phyloP scores from a whole-genome alignment of 2,797 vertebrate species.

The Melanotaenia boesemani region DNA sequence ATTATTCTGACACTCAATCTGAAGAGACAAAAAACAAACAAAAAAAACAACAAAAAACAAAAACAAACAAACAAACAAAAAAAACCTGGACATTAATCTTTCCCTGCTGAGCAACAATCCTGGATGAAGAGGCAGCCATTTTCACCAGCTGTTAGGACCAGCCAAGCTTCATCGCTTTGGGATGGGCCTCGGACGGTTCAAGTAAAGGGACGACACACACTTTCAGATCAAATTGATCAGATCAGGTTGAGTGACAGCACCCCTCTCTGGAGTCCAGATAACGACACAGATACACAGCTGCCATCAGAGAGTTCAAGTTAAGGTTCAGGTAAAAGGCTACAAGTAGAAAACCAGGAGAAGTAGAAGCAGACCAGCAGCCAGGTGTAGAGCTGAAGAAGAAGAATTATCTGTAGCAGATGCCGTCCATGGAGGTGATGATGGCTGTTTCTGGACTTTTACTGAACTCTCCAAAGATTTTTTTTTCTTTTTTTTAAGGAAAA shows the following conservation, averaged over 20 bases:
- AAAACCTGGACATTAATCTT: background rate
- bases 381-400: conserved; percentile 46
- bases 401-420: background rate
- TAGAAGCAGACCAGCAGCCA: conserved; percentile 53
- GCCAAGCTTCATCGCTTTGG: no score
- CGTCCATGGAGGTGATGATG: background rate
- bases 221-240: conserved; percentile 5
- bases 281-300: conserved; percentile 57
- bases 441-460: background rate
- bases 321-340: conserved; percentile 42
- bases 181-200: background rate
- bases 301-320: conserved; percentile 52
- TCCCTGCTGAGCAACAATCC: background rate
- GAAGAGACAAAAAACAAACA: no score
- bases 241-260: conserved; percentile 25
- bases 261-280: conserved; percentile 50
- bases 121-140: conserved; percentile 51
- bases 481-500: no score
- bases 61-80: no score
- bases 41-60: background rate
- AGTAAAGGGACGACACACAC: conserved; percentile 9
- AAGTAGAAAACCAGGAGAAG: conserved; percentile 43
- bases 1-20: background rate
- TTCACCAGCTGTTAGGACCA: background rate
- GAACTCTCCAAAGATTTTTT: no score